phyloP scores from a whole-genome alignment of 2,888 invertebrate genomes.

The Diaphora mendica region DNA sequence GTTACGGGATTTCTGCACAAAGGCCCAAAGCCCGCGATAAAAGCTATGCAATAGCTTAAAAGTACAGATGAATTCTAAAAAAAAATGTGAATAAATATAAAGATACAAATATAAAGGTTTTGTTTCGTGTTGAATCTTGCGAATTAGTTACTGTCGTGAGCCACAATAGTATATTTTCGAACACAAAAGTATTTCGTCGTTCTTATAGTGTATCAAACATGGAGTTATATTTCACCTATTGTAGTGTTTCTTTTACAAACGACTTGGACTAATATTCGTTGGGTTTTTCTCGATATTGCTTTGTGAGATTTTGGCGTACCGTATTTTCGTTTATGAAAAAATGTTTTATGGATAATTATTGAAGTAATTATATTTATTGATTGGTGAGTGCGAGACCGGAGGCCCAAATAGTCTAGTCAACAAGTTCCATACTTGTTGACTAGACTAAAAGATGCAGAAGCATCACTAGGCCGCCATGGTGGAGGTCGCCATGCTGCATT shows the following conservation, averaged over 20 bases:
- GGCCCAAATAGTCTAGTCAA: too few species aligned
- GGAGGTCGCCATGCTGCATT: too few species aligned
- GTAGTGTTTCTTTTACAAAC: conserved; percentile 43
- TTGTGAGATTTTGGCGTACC: conserved; percentile 24
- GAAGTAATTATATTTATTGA: neutral
- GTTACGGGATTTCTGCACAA: too few species aligned
- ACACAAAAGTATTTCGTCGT: conserved; percentile 29
- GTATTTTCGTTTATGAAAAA: conserved; percentile 1
- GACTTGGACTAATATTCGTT: conserved; percentile 33
- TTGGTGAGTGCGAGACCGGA: too few species aligned
- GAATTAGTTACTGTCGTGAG: conserved; percentile 43
- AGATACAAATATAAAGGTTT: neutral
- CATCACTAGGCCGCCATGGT: too few species aligned
- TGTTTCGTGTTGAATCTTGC: conserved; percentile 12
- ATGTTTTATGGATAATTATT: neutral
- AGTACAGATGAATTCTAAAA: too few species aligned
- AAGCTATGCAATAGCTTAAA: too few species aligned
- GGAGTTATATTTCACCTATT: conserved; percentile 38
- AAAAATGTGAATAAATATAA: neutral
- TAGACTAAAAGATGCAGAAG: too few species aligned
- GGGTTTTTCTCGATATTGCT: conserved; percentile 9
- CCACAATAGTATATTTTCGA: conserved; percentile 32
- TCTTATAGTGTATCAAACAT: conserved; percentile 19
- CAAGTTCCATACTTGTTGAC: too few species aligned
- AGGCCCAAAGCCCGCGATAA: too few species aligned